A percentile compares a stretch with the other conserved stretches of the same genome.
Evolutionary conservation across 1,140 invertebrate genomes (phyloP).

Genomic region (Ceratina japonica): DNA sequence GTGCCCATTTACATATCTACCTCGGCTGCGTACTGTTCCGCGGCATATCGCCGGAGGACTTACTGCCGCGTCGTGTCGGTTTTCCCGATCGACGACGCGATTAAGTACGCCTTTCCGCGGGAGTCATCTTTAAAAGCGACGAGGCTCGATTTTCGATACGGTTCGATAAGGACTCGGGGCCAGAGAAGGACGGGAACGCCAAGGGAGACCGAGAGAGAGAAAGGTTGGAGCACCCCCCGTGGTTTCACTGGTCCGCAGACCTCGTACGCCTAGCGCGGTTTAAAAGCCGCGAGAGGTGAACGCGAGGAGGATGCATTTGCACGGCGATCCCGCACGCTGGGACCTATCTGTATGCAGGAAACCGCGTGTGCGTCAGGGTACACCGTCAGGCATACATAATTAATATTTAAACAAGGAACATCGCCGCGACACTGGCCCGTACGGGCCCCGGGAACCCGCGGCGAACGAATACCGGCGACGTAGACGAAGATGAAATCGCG

Average conservation of each 20-base stretch:
- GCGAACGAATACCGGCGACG: not conserved
- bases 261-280: slow-evolving; percentile 24
- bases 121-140: not conserved
- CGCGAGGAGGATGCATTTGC: slow-evolving; percentile 17
- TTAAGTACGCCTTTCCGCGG: not conserved
- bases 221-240: slow-evolving; percentile 41
- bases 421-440: slow-evolving; percentile 25
- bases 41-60: not conserved
- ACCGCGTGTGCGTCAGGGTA: slow-evolving; percentile 68
- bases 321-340: slow-evolving; percentile 32
- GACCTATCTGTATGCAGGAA: slow-evolving; percentile 63
- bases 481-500: too few relatives aligned
- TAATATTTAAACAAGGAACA: slow-evolving; percentile 75
- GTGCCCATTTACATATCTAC: slow-evolving; percentile 57
- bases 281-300: slow-evolving; percentile 1
- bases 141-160: slow-evolving; percentile 1
- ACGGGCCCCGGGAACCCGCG: not conserved
- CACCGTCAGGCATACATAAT: slow-evolving; percentile 75
- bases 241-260: slow-evolving; percentile 40
- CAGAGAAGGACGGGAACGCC: not conserved
- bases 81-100: slow-evolving; percentile 2
- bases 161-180: too few relatives aligned
- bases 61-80: not conserved
- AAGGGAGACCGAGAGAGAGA: slow-evolving; percentile 17
- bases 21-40: not conserved